phyloP scores from a whole-genome alignment of 2,888 invertebrate genomes.

The Callimorpha dominula region DNA sequence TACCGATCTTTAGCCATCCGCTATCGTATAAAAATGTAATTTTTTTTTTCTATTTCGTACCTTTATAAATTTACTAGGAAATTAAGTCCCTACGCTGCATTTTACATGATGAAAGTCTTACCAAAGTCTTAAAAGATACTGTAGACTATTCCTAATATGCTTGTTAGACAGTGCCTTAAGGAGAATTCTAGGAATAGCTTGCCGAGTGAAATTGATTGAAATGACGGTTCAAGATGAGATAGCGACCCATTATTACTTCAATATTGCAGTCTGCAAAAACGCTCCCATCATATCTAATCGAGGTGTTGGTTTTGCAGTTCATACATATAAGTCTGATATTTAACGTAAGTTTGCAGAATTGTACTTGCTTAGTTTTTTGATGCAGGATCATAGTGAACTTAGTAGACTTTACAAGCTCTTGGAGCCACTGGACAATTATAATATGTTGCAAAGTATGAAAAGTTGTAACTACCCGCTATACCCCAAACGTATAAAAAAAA shows the following conservation, averaged over 20 bases:
- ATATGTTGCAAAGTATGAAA: too few relatives aligned
- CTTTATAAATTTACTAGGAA: not conserved
- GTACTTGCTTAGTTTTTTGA: not conserved
- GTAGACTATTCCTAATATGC: not conserved
- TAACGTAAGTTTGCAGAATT: not conserved
- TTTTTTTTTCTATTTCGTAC: too few relatives aligned
- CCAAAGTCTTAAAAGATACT: not conserved
- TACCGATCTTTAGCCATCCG: not conserved
- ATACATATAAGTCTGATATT: not conserved
- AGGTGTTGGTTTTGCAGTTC: constrained; percentile 14
- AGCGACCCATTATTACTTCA: constrained; percentile 28
- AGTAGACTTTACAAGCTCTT: too few relatives aligned
- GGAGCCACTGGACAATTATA: too few relatives aligned
- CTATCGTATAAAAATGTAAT: not conserved
- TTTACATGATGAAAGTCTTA: not conserved
- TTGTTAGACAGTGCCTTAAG: not conserved
- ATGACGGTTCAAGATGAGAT: constrained; percentile 33
- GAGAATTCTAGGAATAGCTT: not conserved
- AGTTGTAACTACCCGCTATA: too few relatives aligned
- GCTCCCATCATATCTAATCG: constrained; percentile 20
- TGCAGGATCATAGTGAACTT: too few relatives aligned
- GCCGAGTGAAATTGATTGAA: constrained; percentile 39
- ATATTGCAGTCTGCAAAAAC: constrained; percentile 35
- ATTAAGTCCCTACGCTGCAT: not conserved
- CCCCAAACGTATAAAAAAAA: too few relatives aligned